Percentiles rank a stretch among this genome's conserved stretches.
Evolutionary conservation across 2,113 vertebrate species (phyloP).

Genomic region (Bubo scandiacus): DNA sequence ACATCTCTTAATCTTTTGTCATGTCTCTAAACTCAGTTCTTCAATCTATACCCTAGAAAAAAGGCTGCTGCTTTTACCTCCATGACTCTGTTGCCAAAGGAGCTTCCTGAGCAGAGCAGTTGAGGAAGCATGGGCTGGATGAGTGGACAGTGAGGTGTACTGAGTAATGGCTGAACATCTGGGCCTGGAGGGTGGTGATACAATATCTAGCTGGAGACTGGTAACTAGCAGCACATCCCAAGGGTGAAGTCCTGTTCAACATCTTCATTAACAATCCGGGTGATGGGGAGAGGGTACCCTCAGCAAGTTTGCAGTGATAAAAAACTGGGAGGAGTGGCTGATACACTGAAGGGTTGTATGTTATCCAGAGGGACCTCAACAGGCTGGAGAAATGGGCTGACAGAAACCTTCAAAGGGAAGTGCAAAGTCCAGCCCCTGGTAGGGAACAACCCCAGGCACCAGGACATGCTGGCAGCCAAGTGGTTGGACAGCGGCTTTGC

Average conservation of each 20-base stretch:
- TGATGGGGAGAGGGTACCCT: not conserved
- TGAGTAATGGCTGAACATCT: not conserved
- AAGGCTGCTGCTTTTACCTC: not conserved
- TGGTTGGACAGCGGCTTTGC: not conserved
- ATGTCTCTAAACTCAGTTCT: not conserved
- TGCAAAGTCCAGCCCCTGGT: not conserved
- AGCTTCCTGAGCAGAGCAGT: not conserved
- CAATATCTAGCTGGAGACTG: not conserved
- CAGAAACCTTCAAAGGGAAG: not conserved
- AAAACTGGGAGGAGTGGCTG: not conserved
- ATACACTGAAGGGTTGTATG: not conserved
- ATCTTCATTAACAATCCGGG: not conserved
- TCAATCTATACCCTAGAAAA: not conserved
- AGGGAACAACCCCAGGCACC: not conserved
- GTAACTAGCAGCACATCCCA: not conserved
- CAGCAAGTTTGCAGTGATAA: not conserved
- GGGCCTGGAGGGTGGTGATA: not conserved
- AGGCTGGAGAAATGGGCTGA: not conserved
- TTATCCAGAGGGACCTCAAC: not conserved
- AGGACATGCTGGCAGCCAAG: not conserved
- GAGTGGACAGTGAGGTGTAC: not conserved
- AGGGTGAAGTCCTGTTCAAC: not conserved
- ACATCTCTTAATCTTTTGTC: not conserved
- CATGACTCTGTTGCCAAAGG: not conserved
- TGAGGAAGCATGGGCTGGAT: not conserved